Evolutionary conservation across 2,113 vertebrate species (phyloP).

Genomic region (Anarhynchus alexandrinus): DNA sequence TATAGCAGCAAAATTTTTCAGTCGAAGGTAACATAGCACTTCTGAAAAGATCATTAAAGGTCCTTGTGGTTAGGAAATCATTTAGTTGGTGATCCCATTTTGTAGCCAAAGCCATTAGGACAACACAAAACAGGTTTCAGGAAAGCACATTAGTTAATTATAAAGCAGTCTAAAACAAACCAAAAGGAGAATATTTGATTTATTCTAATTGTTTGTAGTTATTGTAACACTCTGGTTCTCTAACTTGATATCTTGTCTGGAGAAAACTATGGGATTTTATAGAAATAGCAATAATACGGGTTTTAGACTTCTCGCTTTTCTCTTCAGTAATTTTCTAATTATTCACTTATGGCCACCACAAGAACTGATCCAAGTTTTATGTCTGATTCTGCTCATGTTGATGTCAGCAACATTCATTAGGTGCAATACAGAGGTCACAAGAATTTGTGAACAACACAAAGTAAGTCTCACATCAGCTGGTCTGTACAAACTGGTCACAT

Average conservation of each 20-base stretch:
- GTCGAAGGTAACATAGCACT: not conserved
- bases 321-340: not conserved
- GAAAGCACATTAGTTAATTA: constrained; percentile 61
- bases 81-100: constrained; percentile 35
- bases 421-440: not conserved
- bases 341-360: not conserved
- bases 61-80: not conserved
- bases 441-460: not conserved
- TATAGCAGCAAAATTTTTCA: not conserved
- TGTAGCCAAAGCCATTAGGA: constrained; percentile 53
- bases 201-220: constrained; percentile 49
- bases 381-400: not conserved
- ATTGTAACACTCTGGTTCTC: not conserved
- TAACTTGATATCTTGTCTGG: not conserved
- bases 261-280: not conserved
- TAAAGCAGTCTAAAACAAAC: constrained; percentile 56
- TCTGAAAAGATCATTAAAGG: constrained; percentile 3
- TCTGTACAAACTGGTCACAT: not conserved
- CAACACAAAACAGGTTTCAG: constrained; percentile 45
- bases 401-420: not conserved
- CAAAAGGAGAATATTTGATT: constrained; percentile 51
- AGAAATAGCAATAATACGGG: not conserved
- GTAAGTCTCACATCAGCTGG: not conserved
- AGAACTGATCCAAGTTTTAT: not conserved
- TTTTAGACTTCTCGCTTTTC: not conserved